These are phyloP conservation scores for Stegana nigrithorax DNA, from an alignment of 2,888 invertebrate species.

Conservation along the genomic window DNA sequence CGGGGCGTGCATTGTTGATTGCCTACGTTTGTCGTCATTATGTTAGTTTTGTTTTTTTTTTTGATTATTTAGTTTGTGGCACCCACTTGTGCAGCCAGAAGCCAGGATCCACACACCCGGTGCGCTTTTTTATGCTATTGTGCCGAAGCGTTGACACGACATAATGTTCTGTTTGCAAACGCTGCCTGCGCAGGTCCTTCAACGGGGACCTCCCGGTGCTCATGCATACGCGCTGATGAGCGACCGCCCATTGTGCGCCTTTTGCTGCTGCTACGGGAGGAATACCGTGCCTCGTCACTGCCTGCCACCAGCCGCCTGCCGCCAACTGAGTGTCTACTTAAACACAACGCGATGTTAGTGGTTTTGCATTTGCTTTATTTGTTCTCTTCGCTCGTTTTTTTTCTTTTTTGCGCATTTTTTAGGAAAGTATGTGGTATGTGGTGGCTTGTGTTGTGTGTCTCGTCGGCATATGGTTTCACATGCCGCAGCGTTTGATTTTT, in stretches of 20 bases:
- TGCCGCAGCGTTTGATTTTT: conserved; percentile 39
- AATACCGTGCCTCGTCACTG: too few relatives aligned
- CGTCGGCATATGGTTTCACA: conserved; percentile 41
- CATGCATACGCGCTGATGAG: neutral
- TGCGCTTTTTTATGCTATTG: conserved; percentile 25
- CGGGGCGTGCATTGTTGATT: conserved; percentile 15
- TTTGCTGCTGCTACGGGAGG: conserved; percentile 5
- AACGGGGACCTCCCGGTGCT: conserved; percentile 2
- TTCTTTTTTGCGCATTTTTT: conserved; percentile 19
- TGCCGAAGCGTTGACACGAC: conserved; percentile 14
- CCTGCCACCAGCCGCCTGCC: conserved; percentile 39
- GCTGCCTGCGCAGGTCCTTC: conserved; percentile 1
- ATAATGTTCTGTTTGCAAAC: conserved; percentile 23
- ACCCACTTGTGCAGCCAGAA: neutral
- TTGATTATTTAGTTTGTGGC: too few relatives aligned
- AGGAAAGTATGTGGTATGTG: too few relatives aligned
- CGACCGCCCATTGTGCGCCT: conserved; percentile 17
- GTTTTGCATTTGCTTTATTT: too few relatives aligned
- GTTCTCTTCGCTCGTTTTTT: conserved; percentile 11
- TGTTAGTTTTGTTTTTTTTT: too few relatives aligned
- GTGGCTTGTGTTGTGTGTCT: too few relatives aligned
- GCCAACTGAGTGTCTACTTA: too few relatives aligned
- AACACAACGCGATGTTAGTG: too few relatives aligned
- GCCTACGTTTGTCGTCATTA: neutral
- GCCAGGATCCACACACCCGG: too few relatives aligned